phyloP scores from a whole-genome alignment of 2,888 invertebrate species.

The Hoplodrina ambigua region DNA sequence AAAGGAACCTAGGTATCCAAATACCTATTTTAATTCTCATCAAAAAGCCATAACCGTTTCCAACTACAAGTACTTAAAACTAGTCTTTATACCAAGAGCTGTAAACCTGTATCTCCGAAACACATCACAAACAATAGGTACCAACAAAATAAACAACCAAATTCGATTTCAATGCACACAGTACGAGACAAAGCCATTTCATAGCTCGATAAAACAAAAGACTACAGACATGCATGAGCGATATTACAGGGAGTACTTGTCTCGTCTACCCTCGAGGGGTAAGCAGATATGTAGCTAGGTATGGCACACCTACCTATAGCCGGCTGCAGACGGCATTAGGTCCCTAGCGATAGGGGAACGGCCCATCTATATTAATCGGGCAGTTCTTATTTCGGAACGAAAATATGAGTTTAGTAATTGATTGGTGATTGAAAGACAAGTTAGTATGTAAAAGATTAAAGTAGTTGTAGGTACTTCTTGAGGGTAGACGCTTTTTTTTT shows the following conservation, averaged over 20 bases:
- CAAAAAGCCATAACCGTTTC: no score
- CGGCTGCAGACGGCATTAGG: conserved; percentile 31
- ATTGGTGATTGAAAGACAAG: background rate
- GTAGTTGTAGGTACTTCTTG: no score
- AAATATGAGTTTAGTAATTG: conserved; percentile 5
- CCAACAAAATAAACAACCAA: background rate
- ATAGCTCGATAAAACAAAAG: conserved; percentile 43
- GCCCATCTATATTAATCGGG: conserved; percentile 43
- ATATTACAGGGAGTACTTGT: conserved; percentile 39
- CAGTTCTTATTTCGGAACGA: conserved; percentile 17
- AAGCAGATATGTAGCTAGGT: conserved; percentile 30
- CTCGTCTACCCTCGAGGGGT: conserved; percentile 45
- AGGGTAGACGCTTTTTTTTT: no score
- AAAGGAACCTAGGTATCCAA: no score
- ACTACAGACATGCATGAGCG: conserved; percentile 30
- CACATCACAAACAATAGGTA: no score
- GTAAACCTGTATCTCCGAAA: no score
- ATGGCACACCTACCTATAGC: conserved; percentile 19
- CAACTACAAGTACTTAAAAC: no score
- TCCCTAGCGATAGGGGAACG: conserved; percentile 43
- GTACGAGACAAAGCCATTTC: conserved; percentile 25
- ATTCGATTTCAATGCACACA: conserved; percentile 28
- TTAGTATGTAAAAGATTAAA: no score
- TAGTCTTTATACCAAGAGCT: no score
- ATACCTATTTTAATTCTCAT: no score